Base-by-base conservation (phyloP, 2,797 vertebrate genomes). In the Falco novaeseelandiae region DNA sequence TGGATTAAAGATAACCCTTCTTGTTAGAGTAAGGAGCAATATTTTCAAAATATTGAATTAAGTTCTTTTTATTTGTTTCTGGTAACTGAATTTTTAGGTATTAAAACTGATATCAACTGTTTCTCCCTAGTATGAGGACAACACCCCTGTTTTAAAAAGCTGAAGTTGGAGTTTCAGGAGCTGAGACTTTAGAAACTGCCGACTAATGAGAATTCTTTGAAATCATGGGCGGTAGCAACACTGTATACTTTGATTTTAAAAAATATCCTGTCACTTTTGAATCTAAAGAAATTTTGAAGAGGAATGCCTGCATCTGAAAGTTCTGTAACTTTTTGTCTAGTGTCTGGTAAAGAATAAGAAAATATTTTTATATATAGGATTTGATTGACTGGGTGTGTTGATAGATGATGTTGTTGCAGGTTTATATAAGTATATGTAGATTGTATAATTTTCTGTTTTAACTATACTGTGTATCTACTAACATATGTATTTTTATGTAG, bases 401-500 rank as follows among this genome's bases (percentile, higher is more conserved):
- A 91, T 91, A 81, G 84, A 92, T 89, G 32, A 77, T 90, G 74
- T 80, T 96, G 76, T 81, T 92, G 73, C 59, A 92, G 86, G 93
- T 96, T 97, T 97, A 73, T 82, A 6, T 87, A 90, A 93, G 72
- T 95, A 62, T 90, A 90, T 94, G 86, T 89, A 86, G 96, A 95
- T 89, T 70, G 84, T 90, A 91, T 85, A 92, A 94, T 96, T 91
- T 85, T 95, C 82, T 97, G 82, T 80, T 96, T 96, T 95, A 97
- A 96, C 93, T 95, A 34, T 88, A 91, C 54, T 79, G 82, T 94
- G 44, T 97, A 97, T 93, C 92, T 96, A 95, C 94, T 96, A 96
- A 86, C 96, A 96, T 95, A 97, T 96, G 93, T 96, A 97, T 94
- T 94, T 96, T 95, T 96, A 92, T 96, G 89, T 91, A 88, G 95